Conservation (phyloP, 2,888 invertebrate genomes). For the Mesorhabditis spiculigera region DNA sequence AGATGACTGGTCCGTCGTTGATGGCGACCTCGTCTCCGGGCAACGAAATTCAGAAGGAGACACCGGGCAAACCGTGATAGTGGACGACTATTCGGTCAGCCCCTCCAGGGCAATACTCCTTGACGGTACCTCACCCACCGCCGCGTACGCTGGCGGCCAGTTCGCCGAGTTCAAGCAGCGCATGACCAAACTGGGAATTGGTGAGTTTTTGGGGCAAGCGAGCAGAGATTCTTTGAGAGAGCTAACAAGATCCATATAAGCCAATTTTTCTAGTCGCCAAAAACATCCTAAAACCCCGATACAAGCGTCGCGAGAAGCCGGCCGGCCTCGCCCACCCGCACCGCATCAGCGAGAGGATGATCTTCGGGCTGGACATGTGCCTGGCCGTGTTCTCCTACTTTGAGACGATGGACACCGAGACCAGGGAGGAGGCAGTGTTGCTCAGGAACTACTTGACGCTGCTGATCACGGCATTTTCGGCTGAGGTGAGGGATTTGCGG, state of each 20-base stretch:
- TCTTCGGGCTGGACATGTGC: slow-evolving; percentile 3
- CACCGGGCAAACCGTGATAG: neutral
- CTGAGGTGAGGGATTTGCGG: neutral
- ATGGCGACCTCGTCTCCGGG: neutral
- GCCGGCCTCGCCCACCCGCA: neutral
- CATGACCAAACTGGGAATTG: neutral
- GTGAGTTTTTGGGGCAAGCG: neutral
- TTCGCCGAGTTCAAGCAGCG: neutral
- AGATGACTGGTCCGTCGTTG: neutral
- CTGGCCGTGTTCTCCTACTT: slow-evolving; percentile 4
- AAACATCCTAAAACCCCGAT: neutral
- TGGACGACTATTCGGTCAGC: neutral
- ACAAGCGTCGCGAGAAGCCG: neutral
- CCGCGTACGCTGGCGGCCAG: neutral
- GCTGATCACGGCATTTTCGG: neutral
- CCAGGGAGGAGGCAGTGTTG: neutral
- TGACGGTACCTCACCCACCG: neutral
- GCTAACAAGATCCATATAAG: no score
- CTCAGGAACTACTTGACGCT: neutral
- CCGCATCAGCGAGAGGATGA: slow-evolving; percentile 2
- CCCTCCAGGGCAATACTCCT: neutral
- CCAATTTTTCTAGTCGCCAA: neutral
- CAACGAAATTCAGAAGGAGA: neutral
- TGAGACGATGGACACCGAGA: slow-evolving; percentile 4
- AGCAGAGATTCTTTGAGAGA: no score